Percentiles rank a stretch among this genome's conserved stretches.
Evolutionary conservation across 1,140 invertebrate species (phyloP).

Genomic region (Sitobion miscanthi): DNA sequence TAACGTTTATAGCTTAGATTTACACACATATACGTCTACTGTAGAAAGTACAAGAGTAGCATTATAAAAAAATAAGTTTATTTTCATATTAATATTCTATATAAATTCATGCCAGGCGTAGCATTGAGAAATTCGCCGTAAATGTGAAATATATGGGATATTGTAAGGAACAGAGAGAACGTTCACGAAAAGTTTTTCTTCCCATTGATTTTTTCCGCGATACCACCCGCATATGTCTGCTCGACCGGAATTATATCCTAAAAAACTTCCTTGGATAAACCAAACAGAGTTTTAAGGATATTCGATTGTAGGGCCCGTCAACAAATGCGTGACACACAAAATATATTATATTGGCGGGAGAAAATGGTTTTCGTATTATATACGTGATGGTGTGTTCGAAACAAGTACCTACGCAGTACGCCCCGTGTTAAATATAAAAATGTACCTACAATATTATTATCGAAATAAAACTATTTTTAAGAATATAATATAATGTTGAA

Average conservation of each 20-base stretch:
- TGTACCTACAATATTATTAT: neutral
- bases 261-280: conserved; percentile 23
- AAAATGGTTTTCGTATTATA: neutral
- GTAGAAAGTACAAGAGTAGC: conserved; percentile 39
- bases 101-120: conserved; percentile 40
- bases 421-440: neutral
- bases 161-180: neutral
- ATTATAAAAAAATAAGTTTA: conserved; percentile 49
- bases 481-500: neutral
- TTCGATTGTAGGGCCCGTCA: neutral
- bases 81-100: conserved; percentile 25
- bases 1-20: conserved; percentile 33
- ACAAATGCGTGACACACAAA: neutral
- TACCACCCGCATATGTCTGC: neutral
- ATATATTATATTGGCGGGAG: neutral
- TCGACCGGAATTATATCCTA: conserved; percentile 24
- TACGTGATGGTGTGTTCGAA: too few species aligned
- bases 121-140: conserved; percentile 32
- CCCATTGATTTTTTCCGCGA: conserved; percentile 1
- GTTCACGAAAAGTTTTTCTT: neutral
- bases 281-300: neutral
- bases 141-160: conserved; percentile 1
- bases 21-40: conserved; percentile 14
- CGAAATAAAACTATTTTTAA: conserved; percentile 8
- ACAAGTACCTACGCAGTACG: neutral